Evolutionary conservation across 2,888 invertebrate genomes (phyloP).

Genomic region (Chelonus formosanus): DNA sequence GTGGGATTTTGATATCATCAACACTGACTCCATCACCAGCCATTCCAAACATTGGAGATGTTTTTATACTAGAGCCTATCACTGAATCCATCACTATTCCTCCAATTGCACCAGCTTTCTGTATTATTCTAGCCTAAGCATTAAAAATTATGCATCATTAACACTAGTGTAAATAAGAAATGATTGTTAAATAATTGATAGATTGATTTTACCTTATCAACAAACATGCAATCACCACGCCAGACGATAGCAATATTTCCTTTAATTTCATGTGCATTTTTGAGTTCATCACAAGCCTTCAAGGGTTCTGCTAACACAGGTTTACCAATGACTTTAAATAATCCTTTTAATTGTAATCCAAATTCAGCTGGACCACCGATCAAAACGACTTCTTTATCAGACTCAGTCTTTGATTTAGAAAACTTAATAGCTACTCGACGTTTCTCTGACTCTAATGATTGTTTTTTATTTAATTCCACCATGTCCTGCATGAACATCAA

Average conservation of each 20-base stretch:
- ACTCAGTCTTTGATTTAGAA: conserved; percentile 60
- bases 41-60: conserved; percentile 93
- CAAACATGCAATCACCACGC: conserved; percentile 94
- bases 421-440: conserved; percentile 69
- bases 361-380: conserved; percentile 92
- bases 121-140: conserved; percentile 76
- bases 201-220: conserved; percentile 78
- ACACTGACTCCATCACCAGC: conserved; percentile 83
- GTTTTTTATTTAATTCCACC: conserved; percentile 85
- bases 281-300: conserved; percentile 72
- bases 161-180: conserved; percentile 5
- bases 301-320: conserved; percentile 75
- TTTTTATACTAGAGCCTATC: conserved; percentile 76
- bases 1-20: conserved; percentile 86
- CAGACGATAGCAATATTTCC: conserved; percentile 86
- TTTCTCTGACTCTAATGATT: conserved; percentile 70
- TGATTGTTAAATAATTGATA: too few species aligned
- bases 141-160: background rate
- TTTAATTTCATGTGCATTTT: conserved; percentile 69
- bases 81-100: conserved; percentile 89
- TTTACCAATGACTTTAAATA: conserved; percentile 73
- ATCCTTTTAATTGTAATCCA: conserved; percentile 77
- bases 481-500: conserved; percentile 96
- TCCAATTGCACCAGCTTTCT: conserved; percentile 83
- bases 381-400: conserved; percentile 63